phyloP scores from a whole-genome alignment of 2,797 vertebrate genomes.

The Luscinia luscinia region DNA sequence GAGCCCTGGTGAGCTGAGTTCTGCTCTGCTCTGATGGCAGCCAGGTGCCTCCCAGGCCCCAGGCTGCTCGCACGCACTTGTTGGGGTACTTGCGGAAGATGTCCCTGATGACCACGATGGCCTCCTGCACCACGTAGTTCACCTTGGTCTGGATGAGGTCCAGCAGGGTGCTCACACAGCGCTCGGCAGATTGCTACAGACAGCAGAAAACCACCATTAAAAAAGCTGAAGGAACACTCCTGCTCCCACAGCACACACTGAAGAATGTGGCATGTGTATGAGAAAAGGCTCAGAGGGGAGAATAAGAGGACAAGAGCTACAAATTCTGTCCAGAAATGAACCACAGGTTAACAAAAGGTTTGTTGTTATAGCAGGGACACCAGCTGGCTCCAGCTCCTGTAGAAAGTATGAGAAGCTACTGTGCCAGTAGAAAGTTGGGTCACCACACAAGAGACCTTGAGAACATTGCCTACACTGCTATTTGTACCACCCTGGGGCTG shows the following conservation, averaged over 20 bases:
- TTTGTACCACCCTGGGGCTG: neutral
- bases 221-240: neutral
- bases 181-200: constrained; percentile 81
- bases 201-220: neutral
- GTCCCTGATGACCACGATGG: constrained; percentile 97
- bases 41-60: neutral
- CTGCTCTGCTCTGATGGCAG: neutral
- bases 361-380: neutral
- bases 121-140: constrained; percentile 91
- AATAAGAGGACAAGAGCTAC: neutral
- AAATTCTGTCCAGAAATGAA: neutral
- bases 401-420: neutral
- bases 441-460: neutral
- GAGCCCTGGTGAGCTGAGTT: neutral
- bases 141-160: constrained; percentile 87
- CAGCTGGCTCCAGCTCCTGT: neutral
- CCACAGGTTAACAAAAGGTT: neutral
- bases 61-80: constrained; percentile 79
- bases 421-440: neutral
- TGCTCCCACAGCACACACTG: neutral
- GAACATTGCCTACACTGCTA: neutral
- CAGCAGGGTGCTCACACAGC: constrained; percentile 82
- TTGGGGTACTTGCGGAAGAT: constrained; percentile 99
- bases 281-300: neutral
- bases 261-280: accelerated